Evolutionary conservation across 2,113 vertebrate species (phyloP).

Genomic region (Chrysochloris asiatica): DNA sequence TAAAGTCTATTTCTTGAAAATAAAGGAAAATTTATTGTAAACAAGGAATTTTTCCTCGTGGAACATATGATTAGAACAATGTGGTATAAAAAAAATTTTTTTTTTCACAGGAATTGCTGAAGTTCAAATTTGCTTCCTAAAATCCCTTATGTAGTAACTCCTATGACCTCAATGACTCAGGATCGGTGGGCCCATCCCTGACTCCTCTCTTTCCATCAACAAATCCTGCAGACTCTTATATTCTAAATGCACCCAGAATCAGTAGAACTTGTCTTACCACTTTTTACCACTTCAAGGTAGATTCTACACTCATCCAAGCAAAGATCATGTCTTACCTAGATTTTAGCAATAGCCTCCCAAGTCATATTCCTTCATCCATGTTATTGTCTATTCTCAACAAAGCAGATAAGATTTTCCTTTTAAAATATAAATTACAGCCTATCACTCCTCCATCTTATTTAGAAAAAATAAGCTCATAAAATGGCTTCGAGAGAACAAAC

Average conservation of each 20-base stretch:
- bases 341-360: neutral
- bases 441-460: neutral
- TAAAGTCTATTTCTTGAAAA: slow-evolving; percentile 23
- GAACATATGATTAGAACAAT: neutral
- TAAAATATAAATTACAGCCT: neutral
- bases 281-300: neutral
- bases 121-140: neutral
- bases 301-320: neutral
- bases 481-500: neutral
- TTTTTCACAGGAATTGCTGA: neutral
- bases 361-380: neutral
- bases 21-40: neutral
- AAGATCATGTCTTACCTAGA: neutral
- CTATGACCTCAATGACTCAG: too few relatives aligned
- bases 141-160: neutral
- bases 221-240: neutral
- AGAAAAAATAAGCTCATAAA: neutral
- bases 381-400: neutral
- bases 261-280: neutral
- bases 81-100: neutral
- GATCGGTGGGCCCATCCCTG: neutral
- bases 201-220: neutral
- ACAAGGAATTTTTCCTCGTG: slow-evolving; percentile 6
- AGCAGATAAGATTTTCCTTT: neutral
- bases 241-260: neutral